These are phyloP conservation scores for Calameuta idolon DNA, from an alignment of 2,888 invertebrate species.

Conservation along the genomic window DNA sequence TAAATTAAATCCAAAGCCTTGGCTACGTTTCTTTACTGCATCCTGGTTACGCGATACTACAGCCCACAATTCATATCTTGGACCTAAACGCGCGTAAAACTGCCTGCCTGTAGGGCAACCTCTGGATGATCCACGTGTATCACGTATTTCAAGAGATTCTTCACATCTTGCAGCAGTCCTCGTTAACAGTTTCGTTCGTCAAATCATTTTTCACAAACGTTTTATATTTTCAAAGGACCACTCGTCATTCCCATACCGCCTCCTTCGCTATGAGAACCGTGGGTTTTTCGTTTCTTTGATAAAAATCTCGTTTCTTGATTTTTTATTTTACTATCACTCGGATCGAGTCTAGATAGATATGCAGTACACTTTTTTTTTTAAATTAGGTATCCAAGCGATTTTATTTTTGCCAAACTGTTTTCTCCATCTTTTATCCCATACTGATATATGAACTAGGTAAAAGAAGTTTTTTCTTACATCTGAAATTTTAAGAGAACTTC, in stretches of 20 bases:
- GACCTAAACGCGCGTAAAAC: not conserved
- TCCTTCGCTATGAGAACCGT: slow-evolving; percentile 3
- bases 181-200: slow-evolving; percentile 1
- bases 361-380: not conserved
- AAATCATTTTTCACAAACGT: slow-evolving; percentile 2
- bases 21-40: not conserved
- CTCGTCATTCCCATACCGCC: slow-evolving; percentile 1
- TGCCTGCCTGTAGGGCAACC: not conserved
- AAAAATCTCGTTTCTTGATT: slow-evolving; percentile 2
- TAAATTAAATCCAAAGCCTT: not conserved
- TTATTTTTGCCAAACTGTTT: not conserved
- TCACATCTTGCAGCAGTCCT: not conserved
- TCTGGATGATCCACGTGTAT: not conserved
- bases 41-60: not conserved
- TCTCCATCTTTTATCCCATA: not conserved
- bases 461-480: not conserved
- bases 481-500: not conserved
- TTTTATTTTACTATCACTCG: not conserved
- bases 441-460: not conserved
- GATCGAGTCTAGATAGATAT: not conserved
- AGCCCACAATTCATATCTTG: not conserved
- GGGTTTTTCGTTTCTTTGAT: slow-evolving; percentile 1
- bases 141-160: not conserved
- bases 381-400: not conserved
- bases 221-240: slow-evolving; percentile 5